Conservation (phyloP, 2,113 vertebrate species). For the Panthera uncia region DNA sequence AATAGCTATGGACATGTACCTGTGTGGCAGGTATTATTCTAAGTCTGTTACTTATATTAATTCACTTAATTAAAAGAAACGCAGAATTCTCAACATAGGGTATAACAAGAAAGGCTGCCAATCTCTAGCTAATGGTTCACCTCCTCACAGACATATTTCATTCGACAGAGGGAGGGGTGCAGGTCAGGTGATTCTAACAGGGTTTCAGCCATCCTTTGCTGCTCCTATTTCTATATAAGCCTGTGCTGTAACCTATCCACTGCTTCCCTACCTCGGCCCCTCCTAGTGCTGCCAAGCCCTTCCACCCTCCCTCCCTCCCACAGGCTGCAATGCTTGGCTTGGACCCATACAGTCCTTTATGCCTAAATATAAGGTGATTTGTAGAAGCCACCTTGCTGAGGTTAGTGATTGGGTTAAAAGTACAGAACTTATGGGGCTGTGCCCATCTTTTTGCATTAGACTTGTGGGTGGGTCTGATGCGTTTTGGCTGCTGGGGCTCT, state of each 20-base stretch:
- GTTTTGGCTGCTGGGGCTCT: background rate
- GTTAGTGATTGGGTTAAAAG: background rate
- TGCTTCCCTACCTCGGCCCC: background rate
- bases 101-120: background rate
- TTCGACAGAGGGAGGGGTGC: background rate
- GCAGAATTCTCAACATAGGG: background rate
- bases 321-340: background rate
- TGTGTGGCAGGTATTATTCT: background rate
- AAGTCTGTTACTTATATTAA: conserved; percentile 43
- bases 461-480: background rate
- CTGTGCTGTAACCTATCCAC: background rate
- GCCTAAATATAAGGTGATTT: background rate
- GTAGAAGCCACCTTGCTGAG: background rate
- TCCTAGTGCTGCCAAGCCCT: background rate
- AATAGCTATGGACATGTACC: conserved; percentile 7
- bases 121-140: background rate
- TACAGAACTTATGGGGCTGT: background rate
- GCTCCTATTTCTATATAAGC: background rate
- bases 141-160: background rate
- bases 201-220: background rate
- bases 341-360: background rate
- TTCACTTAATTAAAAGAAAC: conserved; percentile 41
- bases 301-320: background rate
- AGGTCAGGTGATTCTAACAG: background rate
- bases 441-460: background rate